phyloP scores from a whole-genome alignment of 2,113 vertebrate genomes.

The Melanotaenia duboulayi region DNA sequence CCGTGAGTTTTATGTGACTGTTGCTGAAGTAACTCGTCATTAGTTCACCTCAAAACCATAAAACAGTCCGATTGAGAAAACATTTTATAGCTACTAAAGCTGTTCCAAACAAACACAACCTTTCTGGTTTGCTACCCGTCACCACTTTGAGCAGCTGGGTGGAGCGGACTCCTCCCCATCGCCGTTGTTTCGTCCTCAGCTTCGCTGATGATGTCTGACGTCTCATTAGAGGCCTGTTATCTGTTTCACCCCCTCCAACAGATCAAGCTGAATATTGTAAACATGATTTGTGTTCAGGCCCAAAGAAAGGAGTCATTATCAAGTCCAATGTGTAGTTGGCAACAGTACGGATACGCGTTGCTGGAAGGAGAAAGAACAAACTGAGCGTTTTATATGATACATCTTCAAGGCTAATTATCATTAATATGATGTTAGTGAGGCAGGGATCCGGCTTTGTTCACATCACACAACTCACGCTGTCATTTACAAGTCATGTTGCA shows the following conservation, averaged over 20 bases:
- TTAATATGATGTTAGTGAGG: slow-evolving; percentile 59
- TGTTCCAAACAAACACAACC: slow-evolving; percentile 67
- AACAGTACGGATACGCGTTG: slow-evolving; percentile 53
- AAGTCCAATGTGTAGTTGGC: slow-evolving; percentile 56
- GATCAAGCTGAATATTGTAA: slow-evolving; percentile 42
- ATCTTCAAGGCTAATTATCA: slow-evolving; percentile 73
- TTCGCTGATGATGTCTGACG: slow-evolving; percentile 58
- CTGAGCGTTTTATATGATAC: slow-evolving; percentile 65
- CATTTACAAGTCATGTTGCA: background rate
- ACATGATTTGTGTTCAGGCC: slow-evolving; percentile 53
- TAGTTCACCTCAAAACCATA: slow-evolving; percentile 45
- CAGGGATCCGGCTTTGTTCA: slow-evolving; percentile 41
- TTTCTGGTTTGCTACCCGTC: slow-evolving; percentile 67
- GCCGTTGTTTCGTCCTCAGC: background rate
- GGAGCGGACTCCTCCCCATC: slow-evolving; percentile 20
- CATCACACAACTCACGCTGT: background rate
- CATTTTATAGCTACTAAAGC: slow-evolving; percentile 69
- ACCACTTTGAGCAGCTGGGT: slow-evolving; percentile 41
- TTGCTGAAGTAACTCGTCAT: slow-evolving; percentile 57
- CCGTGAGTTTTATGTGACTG: slow-evolving; percentile 60
- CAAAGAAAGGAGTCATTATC: slow-evolving; percentile 60
- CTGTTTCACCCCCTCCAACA: slow-evolving; percentile 35
- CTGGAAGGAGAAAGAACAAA: slow-evolving; percentile 50
- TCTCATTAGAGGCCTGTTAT: slow-evolving; percentile 57
- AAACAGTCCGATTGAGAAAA: slow-evolving; percentile 59